phyloP scores from a whole-genome alignment of 1,140 invertebrate species.

The Venturia canescens region DNA sequence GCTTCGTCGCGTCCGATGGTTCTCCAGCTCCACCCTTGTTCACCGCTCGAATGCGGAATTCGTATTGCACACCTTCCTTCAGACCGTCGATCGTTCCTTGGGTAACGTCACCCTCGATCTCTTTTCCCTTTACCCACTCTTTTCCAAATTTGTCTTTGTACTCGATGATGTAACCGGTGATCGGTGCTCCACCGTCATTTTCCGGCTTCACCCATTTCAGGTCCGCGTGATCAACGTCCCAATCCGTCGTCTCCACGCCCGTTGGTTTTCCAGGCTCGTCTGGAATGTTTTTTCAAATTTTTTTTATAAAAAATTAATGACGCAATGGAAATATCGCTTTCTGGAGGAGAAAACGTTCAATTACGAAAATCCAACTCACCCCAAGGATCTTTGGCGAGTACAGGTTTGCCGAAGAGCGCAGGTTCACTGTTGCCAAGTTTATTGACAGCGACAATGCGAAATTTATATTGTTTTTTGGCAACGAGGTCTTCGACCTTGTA shows the following conservation, averaged over 20 bases:
- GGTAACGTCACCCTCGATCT: slow-evolving; percentile 86
- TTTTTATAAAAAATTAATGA: too few species aligned
- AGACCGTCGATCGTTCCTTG: slow-evolving; percentile 90
- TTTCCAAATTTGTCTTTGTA: slow-evolving; percentile 95
- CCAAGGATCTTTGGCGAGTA: slow-evolving; percentile 98
- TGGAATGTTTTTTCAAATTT: slow-evolving; percentile 66
- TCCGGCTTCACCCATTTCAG: slow-evolving; percentile 94
- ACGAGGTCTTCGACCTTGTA: slow-evolving; percentile 93
- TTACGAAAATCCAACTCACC: slow-evolving; percentile 80
- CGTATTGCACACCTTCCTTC: slow-evolving; percentile 96
- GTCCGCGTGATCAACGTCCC: slow-evolving; percentile 97
- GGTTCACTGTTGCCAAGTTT: slow-evolving; percentile 93
- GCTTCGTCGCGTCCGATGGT: slow-evolving; percentile 95
- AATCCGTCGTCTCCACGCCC: slow-evolving; percentile 93
- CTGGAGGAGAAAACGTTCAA: too few species aligned
- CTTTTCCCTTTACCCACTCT: slow-evolving; percentile 90
- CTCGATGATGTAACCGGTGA: slow-evolving; percentile 95
- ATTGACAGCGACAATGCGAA: slow-evolving; percentile 96
- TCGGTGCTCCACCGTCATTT: slow-evolving; percentile 95
- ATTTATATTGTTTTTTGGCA: slow-evolving; percentile 94
- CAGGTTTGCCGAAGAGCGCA: slow-evolving; percentile 88
- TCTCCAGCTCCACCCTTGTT: slow-evolving; percentile 97
- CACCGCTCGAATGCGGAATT: slow-evolving; percentile 96
- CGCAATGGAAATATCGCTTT: too few species aligned
- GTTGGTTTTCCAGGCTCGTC: slow-evolving; percentile 96